Evolutionary conservation across 2,113 vertebrate genomes (phyloP).

Genomic region (Pituophis catenifer): DNA sequence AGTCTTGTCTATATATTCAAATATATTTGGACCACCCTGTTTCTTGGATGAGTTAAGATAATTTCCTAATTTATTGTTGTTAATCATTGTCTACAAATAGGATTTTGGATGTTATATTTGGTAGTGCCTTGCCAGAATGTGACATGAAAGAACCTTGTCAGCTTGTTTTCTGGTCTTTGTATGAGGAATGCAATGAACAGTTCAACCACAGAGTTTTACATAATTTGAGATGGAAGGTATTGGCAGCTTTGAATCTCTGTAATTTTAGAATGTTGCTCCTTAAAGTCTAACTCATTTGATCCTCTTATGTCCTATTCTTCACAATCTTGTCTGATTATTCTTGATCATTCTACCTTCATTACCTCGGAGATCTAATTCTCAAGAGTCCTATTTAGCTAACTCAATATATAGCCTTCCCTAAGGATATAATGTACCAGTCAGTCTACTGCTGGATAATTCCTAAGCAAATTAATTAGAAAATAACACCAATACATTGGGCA

Average conservation of each 20-base stretch:
- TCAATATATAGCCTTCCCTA: background rate
- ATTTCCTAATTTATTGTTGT: slow-evolving; percentile 36
- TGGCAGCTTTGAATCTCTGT: background rate
- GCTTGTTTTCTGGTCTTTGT: no score
- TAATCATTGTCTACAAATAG: slow-evolving; percentile 12
- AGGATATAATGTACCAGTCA: background rate
- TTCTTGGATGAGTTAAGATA: slow-evolving; percentile 25
- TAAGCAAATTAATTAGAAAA: background rate
- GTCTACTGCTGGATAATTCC: background rate
- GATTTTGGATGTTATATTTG: background rate
- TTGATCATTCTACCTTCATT: background rate
- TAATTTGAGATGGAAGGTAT: background rate
- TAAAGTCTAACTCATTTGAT: background rate
- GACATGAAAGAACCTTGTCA: background rate
- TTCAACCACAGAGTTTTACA: background rate
- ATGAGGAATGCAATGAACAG: background rate
- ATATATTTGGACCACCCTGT: background rate
- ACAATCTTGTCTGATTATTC: background rate
- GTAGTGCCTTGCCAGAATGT: background rate
- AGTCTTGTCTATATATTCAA: background rate
- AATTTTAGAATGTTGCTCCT: background rate
- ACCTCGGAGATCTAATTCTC: background rate
- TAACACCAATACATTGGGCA: background rate
- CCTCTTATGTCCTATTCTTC: background rate
- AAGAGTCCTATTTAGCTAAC: background rate